Evolutionary conservation across 2,797 vertebrate species (phyloP).

Genomic region (Tamandua tetradactyla): DNA sequence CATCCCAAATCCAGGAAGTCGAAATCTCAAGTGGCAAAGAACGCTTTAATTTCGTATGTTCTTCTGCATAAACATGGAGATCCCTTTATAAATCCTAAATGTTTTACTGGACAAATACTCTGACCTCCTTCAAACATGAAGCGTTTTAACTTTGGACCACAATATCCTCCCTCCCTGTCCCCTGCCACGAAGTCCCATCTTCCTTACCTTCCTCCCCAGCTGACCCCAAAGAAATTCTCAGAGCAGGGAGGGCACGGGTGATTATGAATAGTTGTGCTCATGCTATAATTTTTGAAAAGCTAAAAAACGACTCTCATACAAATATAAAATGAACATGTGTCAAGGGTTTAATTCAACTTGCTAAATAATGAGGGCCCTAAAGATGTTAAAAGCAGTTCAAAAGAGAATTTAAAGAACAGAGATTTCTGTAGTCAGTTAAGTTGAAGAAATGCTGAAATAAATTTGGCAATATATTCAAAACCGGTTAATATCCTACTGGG

Average conservation of each 20-base stretch:
- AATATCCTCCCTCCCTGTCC: accelerated
- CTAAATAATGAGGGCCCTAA: not conserved
- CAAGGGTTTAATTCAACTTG: not conserved
- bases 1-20: not conserved
- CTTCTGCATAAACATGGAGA: not conserved
- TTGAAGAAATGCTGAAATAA: not conserved
- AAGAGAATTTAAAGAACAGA: not conserved
- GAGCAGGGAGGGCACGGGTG: not conserved
- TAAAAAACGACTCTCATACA: not conserved
- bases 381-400: not conserved
- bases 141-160: not conserved
- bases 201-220: not conserved
- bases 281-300: not conserved
- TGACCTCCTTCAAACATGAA: not conserved
- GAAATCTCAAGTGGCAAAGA: not conserved
- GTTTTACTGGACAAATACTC: not conserved
- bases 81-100: not conserved
- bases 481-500: not conserved
- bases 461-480: not conserved
- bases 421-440: not conserved
- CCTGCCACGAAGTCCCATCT: not conserved
- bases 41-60: not conserved
- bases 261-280: not conserved
- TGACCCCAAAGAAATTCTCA: not conserved
- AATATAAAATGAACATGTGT: not conserved